Evolutionary conservation across 2,797 vertebrate species (phyloP).

Genomic region (Nyctibius grandis): DNA sequence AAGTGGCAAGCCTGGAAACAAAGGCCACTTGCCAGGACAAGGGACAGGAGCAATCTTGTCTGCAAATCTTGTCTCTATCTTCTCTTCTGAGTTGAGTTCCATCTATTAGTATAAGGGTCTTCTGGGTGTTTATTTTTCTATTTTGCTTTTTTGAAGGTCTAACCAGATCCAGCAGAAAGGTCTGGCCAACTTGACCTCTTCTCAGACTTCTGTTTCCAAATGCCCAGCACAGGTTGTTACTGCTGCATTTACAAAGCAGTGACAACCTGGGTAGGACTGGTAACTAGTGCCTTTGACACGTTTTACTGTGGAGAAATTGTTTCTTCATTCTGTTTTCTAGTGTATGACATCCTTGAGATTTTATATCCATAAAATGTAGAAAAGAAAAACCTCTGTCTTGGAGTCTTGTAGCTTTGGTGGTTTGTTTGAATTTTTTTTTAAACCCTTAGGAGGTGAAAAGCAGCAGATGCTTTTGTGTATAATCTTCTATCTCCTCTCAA

Average conservation of each 20-base stretch:
- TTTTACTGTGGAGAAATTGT: neutral
- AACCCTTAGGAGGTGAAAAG: neutral
- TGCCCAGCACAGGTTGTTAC: neutral
- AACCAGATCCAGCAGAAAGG: neutral
- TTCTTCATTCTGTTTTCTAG: neutral
- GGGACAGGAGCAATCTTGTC: neutral
- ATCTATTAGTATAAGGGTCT: neutral
- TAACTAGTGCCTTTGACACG: neutral
- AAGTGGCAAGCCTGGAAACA: neutral
- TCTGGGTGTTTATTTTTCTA: neutral
- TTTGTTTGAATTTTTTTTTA: neutral
- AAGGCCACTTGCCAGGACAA: neutral
- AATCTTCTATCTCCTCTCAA: neutral
- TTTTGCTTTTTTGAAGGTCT: neutral
- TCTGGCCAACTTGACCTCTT: neutral
- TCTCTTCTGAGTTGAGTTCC: accelerated
- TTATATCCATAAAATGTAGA: neutral
- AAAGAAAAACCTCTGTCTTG: neutral
- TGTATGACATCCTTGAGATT: neutral
- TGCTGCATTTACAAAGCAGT: neutral
- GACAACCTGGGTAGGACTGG: neutral
- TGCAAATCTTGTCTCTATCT: neutral
- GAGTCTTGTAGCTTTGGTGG: neutral
- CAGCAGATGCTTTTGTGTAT: neutral
- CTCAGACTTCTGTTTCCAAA: neutral